Evolutionary conservation across 2,797 vertebrate genomes (phyloP).

Genomic region (Crypturellus tataupa): DNA sequence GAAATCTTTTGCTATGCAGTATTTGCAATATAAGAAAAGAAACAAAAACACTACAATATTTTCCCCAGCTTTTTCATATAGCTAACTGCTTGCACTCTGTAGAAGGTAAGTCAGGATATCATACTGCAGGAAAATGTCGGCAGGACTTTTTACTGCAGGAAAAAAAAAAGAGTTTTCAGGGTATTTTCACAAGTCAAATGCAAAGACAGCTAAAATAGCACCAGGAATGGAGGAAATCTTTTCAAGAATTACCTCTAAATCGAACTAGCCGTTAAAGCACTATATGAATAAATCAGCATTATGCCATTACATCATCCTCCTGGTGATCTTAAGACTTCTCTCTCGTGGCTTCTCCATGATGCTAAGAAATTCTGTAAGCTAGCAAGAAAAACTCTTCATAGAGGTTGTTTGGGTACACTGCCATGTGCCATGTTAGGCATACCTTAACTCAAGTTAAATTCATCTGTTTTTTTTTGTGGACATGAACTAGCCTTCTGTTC

Average conservation of each 20-base stretch:
- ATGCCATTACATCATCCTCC: not conserved
- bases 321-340: not conserved
- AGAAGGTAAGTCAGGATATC: not conserved
- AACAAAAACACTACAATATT: not conserved
- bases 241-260: not conserved
- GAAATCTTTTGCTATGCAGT: not conserved
- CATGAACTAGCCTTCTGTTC: not conserved
- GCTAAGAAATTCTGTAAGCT: not conserved
- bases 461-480: no score
- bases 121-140: not conserved
- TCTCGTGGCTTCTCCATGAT: not conserved
- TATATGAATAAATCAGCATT: not conserved
- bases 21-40: not conserved
- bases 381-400: not conserved
- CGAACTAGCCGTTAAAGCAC: not conserved
- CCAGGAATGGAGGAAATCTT: not conserved
- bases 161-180: not conserved
- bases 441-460: not conserved
- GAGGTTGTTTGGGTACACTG: not conserved
- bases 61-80: not conserved
- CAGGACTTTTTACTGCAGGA: no score
- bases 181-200: not conserved
- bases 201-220: not conserved
- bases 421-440: not conserved
- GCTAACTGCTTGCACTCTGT: not conserved